Evolutionary conservation across 1,140 invertebrate species (phyloP).

Genomic region (Anoplolepis gracilipes): DNA sequence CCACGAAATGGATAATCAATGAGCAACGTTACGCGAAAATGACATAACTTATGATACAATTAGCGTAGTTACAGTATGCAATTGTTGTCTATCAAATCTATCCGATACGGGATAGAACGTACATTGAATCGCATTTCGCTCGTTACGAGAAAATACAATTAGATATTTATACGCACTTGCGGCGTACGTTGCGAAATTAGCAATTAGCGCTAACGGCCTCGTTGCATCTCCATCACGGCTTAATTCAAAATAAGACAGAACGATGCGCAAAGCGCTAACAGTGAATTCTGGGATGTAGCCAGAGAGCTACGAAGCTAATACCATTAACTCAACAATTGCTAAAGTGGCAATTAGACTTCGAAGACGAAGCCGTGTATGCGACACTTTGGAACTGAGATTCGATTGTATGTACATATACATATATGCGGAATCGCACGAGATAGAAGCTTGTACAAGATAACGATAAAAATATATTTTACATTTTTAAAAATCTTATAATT

Average conservation of each 20-base stretch:
- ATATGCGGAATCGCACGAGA: background rate
- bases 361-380: slow-evolving; percentile 42
- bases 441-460: background rate
- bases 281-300: slow-evolving; percentile 55
- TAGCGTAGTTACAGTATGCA: background rate
- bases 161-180: slow-evolving; percentile 44
- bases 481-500: background rate
- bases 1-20: background rate
- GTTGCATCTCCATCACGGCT: slow-evolving; percentile 42
- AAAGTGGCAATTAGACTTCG: slow-evolving; percentile 61
- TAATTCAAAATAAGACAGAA: slow-evolving; percentile 58
- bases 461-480: background rate
- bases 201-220: slow-evolving; percentile 57
- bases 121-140: background rate
- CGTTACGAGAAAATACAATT: slow-evolving; percentile 48
- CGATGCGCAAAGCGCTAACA: slow-evolving; percentile 47
- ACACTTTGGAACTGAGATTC: slow-evolving; percentile 48
- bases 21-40: too few relatives aligned
- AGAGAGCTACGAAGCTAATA: slow-evolving; percentile 46
- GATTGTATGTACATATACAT: too few relatives aligned
- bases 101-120: slow-evolving; percentile 14
- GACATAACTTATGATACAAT: slow-evolving; percentile 4
- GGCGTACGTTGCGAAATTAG: slow-evolving; percentile 50
- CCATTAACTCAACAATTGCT: slow-evolving; percentile 59
- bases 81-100: slow-evolving; percentile 1